A percentile compares a stretch with the other conserved stretches of the same genome.
These are phyloP conservation scores for Hipposideros larvatus DNA, from an alignment of 2,797 vertebrate genomes.

Conservation along the genomic window DNA sequence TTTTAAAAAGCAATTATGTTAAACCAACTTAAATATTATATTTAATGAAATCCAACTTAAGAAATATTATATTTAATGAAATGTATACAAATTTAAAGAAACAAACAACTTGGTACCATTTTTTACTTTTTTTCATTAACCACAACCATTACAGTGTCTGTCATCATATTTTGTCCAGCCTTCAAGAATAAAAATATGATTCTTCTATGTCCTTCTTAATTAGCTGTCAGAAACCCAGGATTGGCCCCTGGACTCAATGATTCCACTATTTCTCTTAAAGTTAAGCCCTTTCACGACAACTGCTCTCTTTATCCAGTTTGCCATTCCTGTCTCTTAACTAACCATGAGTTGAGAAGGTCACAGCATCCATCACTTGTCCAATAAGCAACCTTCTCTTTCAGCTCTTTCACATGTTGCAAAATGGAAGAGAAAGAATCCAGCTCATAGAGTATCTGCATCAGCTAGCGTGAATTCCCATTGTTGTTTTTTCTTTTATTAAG, in stretches of 20 bases:
- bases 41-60: background rate
- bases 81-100: constrained; percentile 8
- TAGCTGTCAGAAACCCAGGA: background rate
- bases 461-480: background rate
- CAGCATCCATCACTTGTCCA: background rate
- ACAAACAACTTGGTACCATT: background rate
- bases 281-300: background rate
- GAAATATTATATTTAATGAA: background rate
- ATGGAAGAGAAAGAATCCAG: background rate
- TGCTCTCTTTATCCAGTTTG: background rate
- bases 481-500: background rate
- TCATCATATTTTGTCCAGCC: background rate
- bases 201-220: background rate
- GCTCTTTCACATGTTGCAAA: background rate
- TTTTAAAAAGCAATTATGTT: constrained; percentile 34
- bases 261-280: background rate
- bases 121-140: constrained; percentile 39
- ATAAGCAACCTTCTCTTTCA: background rate
- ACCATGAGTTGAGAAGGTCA: background rate
- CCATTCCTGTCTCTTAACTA: background rate
- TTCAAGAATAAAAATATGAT: background rate
- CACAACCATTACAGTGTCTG: background rate
- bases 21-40: background rate
- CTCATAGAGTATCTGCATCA: background rate
- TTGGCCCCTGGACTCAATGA: background rate